These are phyloP conservation scores for Brachionus asplanchnoidis DNA, from an alignment of 1,140 invertebrate genomes.

Conservation along the genomic window DNA sequence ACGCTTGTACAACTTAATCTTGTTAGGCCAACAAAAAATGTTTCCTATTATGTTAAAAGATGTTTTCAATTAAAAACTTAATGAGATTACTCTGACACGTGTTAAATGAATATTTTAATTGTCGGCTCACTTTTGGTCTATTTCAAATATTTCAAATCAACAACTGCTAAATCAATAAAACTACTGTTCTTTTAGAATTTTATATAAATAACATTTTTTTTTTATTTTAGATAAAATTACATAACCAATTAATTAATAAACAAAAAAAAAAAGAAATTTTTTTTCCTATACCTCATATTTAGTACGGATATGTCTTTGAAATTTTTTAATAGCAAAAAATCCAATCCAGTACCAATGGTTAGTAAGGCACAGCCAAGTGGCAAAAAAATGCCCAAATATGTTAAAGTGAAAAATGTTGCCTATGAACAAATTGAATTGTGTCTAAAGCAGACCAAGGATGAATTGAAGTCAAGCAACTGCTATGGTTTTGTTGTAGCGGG, in stretches of 20 bases:
- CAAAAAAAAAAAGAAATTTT: neutral
- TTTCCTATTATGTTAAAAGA: neutral
- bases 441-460: neutral
- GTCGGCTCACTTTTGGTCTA: neutral
- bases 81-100: slow-evolving; percentile 33
- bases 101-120: slow-evolving; percentile 32
- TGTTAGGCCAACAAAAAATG: neutral
- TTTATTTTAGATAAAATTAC: slow-evolving; percentile 8
- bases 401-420: slow-evolving; percentile 7
- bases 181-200: neutral
- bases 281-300: slow-evolving; percentile 15
- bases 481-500: slow-evolving; percentile 26
- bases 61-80: neutral
- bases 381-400: neutral
- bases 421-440: slow-evolving; percentile 24
- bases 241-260: neutral
- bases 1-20: neutral
- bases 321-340: slow-evolving; percentile 9
- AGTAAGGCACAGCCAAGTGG: neutral
- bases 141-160: slow-evolving; percentile 15
- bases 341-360: neutral
- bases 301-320: slow-evolving; percentile 23
- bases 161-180: neutral
- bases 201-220: neutral
- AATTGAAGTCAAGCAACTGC: neutral